These are phyloP conservation scores for Agonopterix subpropinquella DNA, from an alignment of 2,888 invertebrate genomes.

Conservation along the genomic window DNA sequence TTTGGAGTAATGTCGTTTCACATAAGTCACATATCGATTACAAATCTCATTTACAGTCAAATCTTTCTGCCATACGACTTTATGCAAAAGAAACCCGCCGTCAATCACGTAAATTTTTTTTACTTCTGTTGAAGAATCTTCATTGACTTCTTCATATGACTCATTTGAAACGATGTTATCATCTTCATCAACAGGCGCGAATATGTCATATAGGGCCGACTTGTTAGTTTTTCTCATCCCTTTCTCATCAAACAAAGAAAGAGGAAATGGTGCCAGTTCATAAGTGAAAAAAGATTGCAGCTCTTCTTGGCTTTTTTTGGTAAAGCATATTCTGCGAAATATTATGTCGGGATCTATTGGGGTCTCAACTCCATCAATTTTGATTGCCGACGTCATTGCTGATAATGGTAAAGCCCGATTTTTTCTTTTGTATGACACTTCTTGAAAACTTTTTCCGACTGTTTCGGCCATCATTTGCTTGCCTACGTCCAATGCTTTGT, in stretches of 20 bases:
- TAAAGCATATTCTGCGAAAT: slow-evolving; percentile 30
- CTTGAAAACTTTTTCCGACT: not conserved
- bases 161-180: too few relatives aligned
- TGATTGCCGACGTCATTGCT: not conserved
- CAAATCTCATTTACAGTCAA: slow-evolving; percentile 3
- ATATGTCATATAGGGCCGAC: slow-evolving; percentile 21
- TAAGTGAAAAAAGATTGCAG: slow-evolving; percentile 21
- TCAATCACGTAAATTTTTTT: not conserved
- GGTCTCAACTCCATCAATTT: not conserved
- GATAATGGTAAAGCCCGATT: too few relatives aligned
- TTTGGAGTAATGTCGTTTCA: not conserved
- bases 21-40: slow-evolving; percentile 1
- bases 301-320: slow-evolving; percentile 19
- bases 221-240: slow-evolving; percentile 22
- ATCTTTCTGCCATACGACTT: not conserved
- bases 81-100: not conserved
- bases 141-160: too few relatives aligned
- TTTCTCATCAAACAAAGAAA: slow-evolving; percentile 6
- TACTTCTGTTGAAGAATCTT: too few relatives aligned
- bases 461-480: not conserved
- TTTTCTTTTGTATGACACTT: not conserved
- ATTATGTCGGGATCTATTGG: not conserved
- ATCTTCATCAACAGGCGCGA: slow-evolving; percentile 17
- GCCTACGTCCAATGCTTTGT: not conserved
- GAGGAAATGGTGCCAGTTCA: slow-evolving; percentile 22